These are phyloP conservation scores for Papio anubis DNA, from an alignment of 2,113 vertebrate genomes.

Conservation along the genomic window DNA sequence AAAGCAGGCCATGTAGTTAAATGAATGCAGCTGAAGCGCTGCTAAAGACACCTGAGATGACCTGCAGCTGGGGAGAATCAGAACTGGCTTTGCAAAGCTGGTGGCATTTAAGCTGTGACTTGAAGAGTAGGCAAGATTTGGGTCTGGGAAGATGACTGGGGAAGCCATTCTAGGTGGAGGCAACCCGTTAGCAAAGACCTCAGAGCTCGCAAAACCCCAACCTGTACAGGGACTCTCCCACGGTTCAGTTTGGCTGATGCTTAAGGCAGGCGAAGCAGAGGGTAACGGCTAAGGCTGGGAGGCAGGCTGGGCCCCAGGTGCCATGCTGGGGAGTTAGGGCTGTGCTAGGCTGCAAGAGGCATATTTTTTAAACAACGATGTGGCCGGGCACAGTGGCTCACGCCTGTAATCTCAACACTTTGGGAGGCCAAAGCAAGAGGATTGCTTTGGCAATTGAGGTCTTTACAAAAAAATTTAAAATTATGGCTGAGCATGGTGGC, in stretches of 20 bases:
- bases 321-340: not conserved
- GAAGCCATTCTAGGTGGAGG: not conserved
- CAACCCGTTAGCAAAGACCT: not conserved
- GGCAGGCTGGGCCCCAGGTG: not conserved
- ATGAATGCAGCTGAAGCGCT: not conserved
- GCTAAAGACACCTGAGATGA: not conserved
- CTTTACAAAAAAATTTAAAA: too few relatives aligned
- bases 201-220: not conserved
- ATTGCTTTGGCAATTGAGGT: too few relatives aligned
- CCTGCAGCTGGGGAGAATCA: not conserved
- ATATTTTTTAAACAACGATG: not conserved
- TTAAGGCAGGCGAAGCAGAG: not conserved
- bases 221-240: not conserved
- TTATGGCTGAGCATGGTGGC: too few relatives aligned
- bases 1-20: not conserved
- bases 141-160: not conserved
- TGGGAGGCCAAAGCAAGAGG: too few relatives aligned
- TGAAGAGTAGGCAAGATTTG: not conserved
- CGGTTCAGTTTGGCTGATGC: not conserved
- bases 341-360: not conserved
- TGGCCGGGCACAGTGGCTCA: too few relatives aligned
- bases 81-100: not conserved
- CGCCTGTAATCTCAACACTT: too few relatives aligned
- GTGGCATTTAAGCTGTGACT: not conserved
- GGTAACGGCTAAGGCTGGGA: not conserved